Evolutionary conservation across 2,797 vertebrate species (phyloP), one percentile per base, ranked within the genome.

Genomic region (Anguilla anguilla): DNA sequence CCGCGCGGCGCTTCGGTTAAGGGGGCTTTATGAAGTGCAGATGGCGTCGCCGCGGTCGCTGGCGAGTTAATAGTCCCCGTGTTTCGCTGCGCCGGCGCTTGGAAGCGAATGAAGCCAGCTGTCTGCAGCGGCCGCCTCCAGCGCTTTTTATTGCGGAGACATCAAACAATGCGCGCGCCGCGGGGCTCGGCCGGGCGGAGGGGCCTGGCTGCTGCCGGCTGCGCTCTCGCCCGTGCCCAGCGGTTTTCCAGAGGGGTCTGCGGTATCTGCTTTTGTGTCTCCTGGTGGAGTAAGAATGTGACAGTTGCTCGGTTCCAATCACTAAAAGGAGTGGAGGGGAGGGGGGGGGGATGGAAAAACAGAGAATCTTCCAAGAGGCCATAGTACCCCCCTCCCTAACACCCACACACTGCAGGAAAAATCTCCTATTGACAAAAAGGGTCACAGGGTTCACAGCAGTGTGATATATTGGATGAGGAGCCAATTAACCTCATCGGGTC

Each of bases 361-460:
- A 77, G 53, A 72, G 51, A 61, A 81, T 82, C 17, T 81, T 77
- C 53, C 69, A 59, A 83, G 55, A 81, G 55, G 79, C 77, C 84
- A 69, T 57, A 55, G 57, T 74, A 83, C 31, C 84, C 77, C 31
- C 85, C 57, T 43, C 72, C 84, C 83, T 57, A 93, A 95, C 93
- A 94, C 92, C 93, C 94, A 95, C 94, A 95, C 88, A 87, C 85
- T 88, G 88, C 88, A 90, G 89, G 92, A 92, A 96, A 96, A 94
- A 95, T 94, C 94, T 94, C 93, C 95, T 96, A 94, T 96, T 96
- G 96, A 96, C 96, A 96, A 95, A 95, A 95, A 96, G 92, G 97
- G 97, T 97, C 97, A 96, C 94, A 93, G 95, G 96, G 97, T 97
- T 97, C 97, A 97, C 92, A 97, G 96, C 96, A 96, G 97, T 96